Percentiles rank a stretch among this genome's conserved stretches.
These are phyloP conservation scores for Hystrix cristata DNA, from an alignment of 2,113 vertebrate species.

Conservation along the genomic window DNA sequence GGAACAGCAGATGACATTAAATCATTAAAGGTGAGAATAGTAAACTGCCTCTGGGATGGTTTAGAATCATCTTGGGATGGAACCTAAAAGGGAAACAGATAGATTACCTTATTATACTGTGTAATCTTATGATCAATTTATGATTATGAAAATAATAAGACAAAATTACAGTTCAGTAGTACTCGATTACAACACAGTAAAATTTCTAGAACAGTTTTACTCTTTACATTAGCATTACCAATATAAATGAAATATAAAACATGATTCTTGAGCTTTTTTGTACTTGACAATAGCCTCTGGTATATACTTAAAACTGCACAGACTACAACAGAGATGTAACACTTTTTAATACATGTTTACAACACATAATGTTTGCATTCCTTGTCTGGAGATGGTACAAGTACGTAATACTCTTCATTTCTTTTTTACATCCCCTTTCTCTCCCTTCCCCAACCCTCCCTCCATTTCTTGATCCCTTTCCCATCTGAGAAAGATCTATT, in stretches of 20 bases:
- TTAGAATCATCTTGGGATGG: conserved; percentile 75
- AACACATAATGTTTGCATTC: neutral
- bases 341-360: neutral
- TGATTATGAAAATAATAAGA: neutral
- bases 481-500: neutral
- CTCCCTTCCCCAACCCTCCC: neutral
- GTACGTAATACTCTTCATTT: neutral
- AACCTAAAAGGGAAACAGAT: conserved; percentile 66
- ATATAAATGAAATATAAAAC: neutral
- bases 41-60: conserved; percentile 88
- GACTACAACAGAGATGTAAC: neutral
- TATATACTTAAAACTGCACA: conserved; percentile 1
- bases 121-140: neutral
- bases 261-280: neutral
- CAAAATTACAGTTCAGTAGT: neutral
- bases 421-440: neutral
- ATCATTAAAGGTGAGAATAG: conserved; percentile 92
- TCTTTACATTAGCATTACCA: neutral
- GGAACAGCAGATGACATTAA: conserved; percentile 92
- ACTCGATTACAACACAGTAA: neutral
- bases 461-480: neutral
- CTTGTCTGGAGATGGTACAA: neutral
- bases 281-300: neutral
- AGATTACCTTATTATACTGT: neutral
- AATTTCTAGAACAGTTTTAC: conserved; percentile 37